Evolutionary conservation across 30 jellyfish, hydroid and myxozoan species (phyloP).

Genomic region (Sanderia malayensis): DNA sequence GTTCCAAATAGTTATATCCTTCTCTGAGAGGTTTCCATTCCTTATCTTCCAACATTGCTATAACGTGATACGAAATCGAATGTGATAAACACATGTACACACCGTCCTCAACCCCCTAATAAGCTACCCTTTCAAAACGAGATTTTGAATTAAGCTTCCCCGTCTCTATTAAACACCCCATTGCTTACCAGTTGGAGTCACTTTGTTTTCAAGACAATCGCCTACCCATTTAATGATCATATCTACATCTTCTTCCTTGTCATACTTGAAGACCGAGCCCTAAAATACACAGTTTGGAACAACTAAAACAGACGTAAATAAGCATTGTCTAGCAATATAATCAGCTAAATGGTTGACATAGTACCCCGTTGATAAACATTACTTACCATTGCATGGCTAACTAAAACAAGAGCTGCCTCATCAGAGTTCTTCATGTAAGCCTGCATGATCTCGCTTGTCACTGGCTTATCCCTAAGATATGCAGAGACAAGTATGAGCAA

Average conservation of each 20-base stretch:
- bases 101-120: too few relatives aligned
- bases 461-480: slow-evolving; percentile 22
- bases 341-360: too few relatives aligned
- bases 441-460: slow-evolving; percentile 33
- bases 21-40: slow-evolving; percentile 38
- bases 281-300: not conserved
- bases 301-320: too few relatives aligned
- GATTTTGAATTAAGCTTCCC: too few relatives aligned
- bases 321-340: too few relatives aligned
- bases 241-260: not conserved
- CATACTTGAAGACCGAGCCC: not conserved
- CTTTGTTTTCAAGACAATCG: not conserved
- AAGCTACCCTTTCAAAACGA: too few relatives aligned
- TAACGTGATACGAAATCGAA: too few relatives aligned
- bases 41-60: slow-evolving; percentile 28
- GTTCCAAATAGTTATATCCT: slow-evolving; percentile 19
- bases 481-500: too few relatives aligned
- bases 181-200: not conserved
- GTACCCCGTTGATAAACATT: too few relatives aligned
- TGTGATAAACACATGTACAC: too few relatives aligned
- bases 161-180: too few relatives aligned
- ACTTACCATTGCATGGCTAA: slow-evolving; percentile 36
- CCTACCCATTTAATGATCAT: not conserved
- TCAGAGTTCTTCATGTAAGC: slow-evolving; percentile 13
- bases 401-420: slow-evolving; percentile 35